Evolutionary conservation across 2,797 vertebrate genomes (phyloP).

Genomic region (Tragopan temminckii): DNA sequence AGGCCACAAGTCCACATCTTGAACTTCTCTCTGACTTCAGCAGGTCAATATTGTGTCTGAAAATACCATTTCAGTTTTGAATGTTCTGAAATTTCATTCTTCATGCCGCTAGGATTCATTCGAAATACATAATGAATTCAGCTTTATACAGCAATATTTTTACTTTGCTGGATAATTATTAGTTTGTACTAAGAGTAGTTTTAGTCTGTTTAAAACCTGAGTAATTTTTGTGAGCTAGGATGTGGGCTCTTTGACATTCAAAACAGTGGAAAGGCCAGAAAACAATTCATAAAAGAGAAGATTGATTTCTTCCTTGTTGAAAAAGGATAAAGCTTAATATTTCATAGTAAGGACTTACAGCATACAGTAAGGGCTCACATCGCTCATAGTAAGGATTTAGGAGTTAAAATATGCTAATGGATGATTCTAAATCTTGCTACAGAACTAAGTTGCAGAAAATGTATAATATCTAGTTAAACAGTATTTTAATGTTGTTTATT

Average conservation of each 20-base stretch:
- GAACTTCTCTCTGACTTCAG: background rate
- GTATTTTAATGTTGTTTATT: background rate
- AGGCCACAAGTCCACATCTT: background rate
- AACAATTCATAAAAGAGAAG: background rate
- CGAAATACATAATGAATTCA: background rate
- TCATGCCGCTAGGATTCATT: background rate
- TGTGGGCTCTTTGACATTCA: background rate
- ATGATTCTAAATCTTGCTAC: background rate
- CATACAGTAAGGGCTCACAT: background rate
- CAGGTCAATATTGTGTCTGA: background rate
- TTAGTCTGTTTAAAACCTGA: background rate
- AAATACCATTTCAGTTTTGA: background rate
- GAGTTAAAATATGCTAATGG: background rate
- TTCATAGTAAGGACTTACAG: background rate
- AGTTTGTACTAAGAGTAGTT: background rate
- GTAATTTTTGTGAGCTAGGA: background rate
- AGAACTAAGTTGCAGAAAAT: background rate
- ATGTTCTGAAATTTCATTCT: background rate
- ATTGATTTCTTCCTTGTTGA: background rate
- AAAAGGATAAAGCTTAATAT: background rate
- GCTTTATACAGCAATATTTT: background rate
- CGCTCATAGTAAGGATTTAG: background rate
- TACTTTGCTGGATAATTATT: background rate
- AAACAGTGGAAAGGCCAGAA: background rate
- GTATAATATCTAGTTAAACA: background rate